Evolutionary conservation across 1,140 invertebrate species (phyloP).

Genomic region (roundworm (Caenorhabditis elegans)): DNA sequence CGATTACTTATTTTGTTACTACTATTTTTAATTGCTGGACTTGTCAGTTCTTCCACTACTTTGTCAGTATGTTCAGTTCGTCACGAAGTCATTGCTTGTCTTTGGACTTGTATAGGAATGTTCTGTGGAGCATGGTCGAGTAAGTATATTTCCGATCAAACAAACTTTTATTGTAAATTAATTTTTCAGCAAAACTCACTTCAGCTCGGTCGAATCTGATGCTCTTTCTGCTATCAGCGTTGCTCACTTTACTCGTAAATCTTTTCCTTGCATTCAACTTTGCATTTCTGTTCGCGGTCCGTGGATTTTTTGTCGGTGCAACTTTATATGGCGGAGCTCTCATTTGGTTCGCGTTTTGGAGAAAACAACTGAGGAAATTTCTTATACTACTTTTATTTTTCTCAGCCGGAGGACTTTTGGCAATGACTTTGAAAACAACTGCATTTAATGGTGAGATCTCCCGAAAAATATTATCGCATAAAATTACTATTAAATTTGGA

Average conservation of each 20-base stretch:
- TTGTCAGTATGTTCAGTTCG: not conserved
- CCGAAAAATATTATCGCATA: no score
- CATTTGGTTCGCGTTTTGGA: constrained; percentile 23
- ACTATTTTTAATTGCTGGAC: not conserved
- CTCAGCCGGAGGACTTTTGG: not conserved
- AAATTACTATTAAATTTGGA: no score
- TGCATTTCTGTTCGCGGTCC: not conserved
- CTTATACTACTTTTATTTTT: not conserved
- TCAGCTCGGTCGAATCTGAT: constrained; percentile 1
- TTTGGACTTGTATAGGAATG: constrained; percentile 17
- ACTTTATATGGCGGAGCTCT: not conserved
- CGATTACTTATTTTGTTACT: not conserved
- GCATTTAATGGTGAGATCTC: not conserved
- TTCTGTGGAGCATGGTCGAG: not conserved
- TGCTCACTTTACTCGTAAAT: not conserved
- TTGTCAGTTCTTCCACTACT: not conserved
- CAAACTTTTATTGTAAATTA: not conserved
- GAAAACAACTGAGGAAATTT: not conserved
- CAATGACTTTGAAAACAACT: not conserved
- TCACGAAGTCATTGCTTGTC: not conserved
- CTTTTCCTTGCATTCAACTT: not conserved
- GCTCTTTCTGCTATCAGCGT: not conserved
- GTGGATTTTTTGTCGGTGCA: constrained; percentile 8
- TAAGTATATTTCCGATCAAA: not conserved
- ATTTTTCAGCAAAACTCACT: not conserved